Conservation (phyloP, 1,140 invertebrate species). For the Pogonomyrmex barbatus region DNA sequence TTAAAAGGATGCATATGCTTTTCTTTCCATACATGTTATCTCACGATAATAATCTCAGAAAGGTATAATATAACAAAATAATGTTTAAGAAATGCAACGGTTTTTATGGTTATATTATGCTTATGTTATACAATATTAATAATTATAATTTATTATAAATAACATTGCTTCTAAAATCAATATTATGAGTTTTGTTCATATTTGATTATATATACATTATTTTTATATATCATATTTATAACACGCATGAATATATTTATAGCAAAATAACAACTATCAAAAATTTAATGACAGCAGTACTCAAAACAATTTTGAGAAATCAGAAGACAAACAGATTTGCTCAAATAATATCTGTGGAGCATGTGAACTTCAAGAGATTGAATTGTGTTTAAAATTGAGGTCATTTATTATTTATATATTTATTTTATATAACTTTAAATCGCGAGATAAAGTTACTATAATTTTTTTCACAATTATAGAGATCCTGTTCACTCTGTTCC, state of each 20-base stretch:
- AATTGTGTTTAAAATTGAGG: slow-evolving; percentile 41
- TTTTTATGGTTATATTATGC: not conserved
- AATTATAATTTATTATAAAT: slow-evolving; percentile 27
- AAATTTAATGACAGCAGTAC: slow-evolving; percentile 28
- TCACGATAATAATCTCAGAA: slow-evolving; percentile 2
- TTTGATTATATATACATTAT: not conserved
- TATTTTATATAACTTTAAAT: slow-evolving; percentile 11
- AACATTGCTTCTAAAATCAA: not conserved
- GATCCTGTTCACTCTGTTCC: slow-evolving; percentile 1
- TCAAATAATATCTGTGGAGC: slow-evolving; percentile 7
- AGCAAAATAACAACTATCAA: slow-evolving; percentile 13
- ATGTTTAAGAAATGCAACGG: not conserved
- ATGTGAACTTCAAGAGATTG: slow-evolving; percentile 6
- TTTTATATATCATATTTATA: slow-evolving; percentile 14
- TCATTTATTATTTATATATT: slow-evolving; percentile 32
- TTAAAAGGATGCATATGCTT: slow-evolving; percentile 57
- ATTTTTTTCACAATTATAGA: slow-evolving; percentile 44
- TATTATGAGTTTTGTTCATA: not conserved
- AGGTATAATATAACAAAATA: slow-evolving; percentile 52
- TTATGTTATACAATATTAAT: not conserved
- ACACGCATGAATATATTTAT: slow-evolving; percentile 18
- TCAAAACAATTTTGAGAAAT: slow-evolving; percentile 27
- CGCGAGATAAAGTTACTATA: slow-evolving; percentile 12
- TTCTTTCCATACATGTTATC: slow-evolving; percentile 58
- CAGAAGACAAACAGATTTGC: not conserved